Percentiles rank a stretch among this genome's conserved stretches.
phyloP scores from a whole-genome alignment of 2,113 vertebrate species.

The Zonotrichia leucophrys region DNA sequence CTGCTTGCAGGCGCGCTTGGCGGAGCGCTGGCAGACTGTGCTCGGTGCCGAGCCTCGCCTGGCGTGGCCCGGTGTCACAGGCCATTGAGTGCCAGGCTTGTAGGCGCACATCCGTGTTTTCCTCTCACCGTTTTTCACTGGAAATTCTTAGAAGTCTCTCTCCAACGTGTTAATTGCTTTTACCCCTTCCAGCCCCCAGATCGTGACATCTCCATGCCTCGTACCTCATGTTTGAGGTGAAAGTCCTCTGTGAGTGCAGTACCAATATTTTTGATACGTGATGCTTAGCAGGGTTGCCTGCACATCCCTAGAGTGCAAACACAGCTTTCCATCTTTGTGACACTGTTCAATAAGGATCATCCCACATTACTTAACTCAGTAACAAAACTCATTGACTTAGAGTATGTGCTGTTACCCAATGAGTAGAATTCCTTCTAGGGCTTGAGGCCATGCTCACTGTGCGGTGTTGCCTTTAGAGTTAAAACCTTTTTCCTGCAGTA shows the following conservation, averaged over 20 bases:
- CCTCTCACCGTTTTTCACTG: not conserved
- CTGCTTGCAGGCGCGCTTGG: not conserved
- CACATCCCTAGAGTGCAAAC: accelerated
- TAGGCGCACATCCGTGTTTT: not conserved
- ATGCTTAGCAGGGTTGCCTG: not conserved
- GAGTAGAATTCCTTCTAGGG: not conserved
- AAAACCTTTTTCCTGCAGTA: not conserved
- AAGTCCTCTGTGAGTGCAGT: not conserved
- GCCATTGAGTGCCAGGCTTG: not conserved
- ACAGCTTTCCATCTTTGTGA: not conserved
- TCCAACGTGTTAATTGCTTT: not conserved
- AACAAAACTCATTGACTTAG: not conserved
- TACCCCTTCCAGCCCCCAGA: not conserved
- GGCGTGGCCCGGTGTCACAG: not conserved
- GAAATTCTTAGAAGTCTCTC: not conserved
- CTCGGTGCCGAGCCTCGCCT: not conserved
- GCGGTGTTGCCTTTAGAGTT: not conserved
- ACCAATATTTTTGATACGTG: not conserved
- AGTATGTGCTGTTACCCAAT: not conserved
- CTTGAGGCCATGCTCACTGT: not conserved
- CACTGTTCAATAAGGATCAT: not conserved
- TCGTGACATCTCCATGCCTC: not conserved
- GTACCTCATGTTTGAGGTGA: not conserved
- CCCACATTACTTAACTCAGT: not conserved
- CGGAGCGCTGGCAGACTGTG: not conserved